Evolutionary conservation across 2,888 invertebrate species (phyloP), one percentile per base, ranked within the genome.

Genomic region (Philonicus albiceps): DNA sequence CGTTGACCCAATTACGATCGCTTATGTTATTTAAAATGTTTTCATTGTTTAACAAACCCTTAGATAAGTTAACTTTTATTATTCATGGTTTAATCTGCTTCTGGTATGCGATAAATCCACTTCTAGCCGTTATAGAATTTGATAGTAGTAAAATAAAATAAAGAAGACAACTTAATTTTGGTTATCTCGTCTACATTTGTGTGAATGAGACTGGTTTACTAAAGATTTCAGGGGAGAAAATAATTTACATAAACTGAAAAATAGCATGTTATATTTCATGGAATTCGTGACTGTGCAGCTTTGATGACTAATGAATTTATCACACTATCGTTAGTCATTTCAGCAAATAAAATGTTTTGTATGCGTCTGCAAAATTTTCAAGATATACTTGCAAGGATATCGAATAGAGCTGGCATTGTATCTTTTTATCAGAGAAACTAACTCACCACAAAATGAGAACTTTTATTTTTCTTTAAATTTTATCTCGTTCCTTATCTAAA

Each of bases 271-370:
- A 78, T 53, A 78, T 53, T 78, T 43, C 43, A 43, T 11, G 22
- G 78, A 78, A 78, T 27, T 78, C 78, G 49, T 78, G 78, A 78
- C 78, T 22, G 27, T 27, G n/a, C n/a, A 19, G 16, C 31, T 43
- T 19, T 30, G 43, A 27, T 78, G 78, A 78, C 78, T 78, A 78
- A 78, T 43, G 4, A 53, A 30, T 78, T 78, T 78, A 78, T 78
- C 49, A 49, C 30, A 3, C 22, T 49, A 16, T 30, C 13, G 78
- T 78, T 78, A 78, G 78, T 78, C 78, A 78, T 43, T 78, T 78
- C 27, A 49, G n/a, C 49, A 78, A 78, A 78, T 64, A 55, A 55
- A 11, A 22, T 8, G 55, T 22, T 22, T n/a, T 55, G 22, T 55
- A 22, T 22, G 22, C 22, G 64, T 64, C 64, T 64, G 64, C 64